Base-by-base conservation (phyloP, 2,888 invertebrate genomes). In the Xylocampa areola region DNA sequence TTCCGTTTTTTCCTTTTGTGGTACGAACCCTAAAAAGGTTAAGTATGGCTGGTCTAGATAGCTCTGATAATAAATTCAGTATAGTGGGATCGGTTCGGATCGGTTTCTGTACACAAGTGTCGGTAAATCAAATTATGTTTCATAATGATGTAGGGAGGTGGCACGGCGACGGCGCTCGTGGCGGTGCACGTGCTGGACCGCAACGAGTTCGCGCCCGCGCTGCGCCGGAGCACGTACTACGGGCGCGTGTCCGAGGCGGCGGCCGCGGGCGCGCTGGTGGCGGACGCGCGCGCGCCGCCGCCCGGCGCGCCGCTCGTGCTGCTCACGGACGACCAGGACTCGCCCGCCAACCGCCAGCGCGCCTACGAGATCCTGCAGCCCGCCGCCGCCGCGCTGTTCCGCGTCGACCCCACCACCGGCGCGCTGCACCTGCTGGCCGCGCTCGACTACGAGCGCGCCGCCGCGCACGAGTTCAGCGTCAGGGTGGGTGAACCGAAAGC, bases 331-430 rank as follows among this genome's bases (percentile, higher is more conserved):
- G 99, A 99, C 90, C 95, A 94, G 1, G 99, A 99, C 93, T 97
- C 97, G 32, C 97, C 98, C 79, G 95, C 97, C 41, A 97, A 99
- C 92, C 97, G 97, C 19, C 95, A 97, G 72, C 94, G 99, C 55
- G 95, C 96, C 76, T 99, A 97, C 90, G 97, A 97, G 84, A 97
- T 99, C 68, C 94, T 97, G 50, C 97, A 98, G 86, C 96, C 96
- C 48, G 90, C 96, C 61, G 97, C 97, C 1, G 95, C 96, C 64
- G 95, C 96, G 71, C 96, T 96, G 81, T 98, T 98, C 89, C 96
- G 96, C 82, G 96, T 98, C 62, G 98, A 98, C 88, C 95, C 97
- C 39, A 97, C 96, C 71, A 98, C 98, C 2, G 98, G 98, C 48
- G 97, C 98, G 32, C 96, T 99, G 66, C 95, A 96, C 75, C 96